phyloP scores from a whole-genome alignment of 2,113 vertebrate genomes.

The Forbesichthys papilliferus region DNA sequence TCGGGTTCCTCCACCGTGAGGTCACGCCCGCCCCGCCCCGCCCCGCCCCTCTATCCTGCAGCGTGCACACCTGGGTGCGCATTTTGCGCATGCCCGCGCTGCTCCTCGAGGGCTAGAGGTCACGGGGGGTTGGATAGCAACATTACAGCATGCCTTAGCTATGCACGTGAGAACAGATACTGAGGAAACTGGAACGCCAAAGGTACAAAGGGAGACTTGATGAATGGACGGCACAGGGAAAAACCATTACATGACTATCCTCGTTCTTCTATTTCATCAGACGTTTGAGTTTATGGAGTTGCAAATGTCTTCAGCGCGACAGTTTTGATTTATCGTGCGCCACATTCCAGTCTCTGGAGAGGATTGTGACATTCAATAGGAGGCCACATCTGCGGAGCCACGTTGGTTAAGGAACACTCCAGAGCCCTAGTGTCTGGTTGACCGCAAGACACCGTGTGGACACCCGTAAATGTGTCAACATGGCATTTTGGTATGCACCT shows the following conservation, averaged over 20 bases:
- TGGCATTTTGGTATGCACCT: constrained; percentile 60
- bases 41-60: constrained; percentile 28
- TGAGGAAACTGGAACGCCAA: constrained; percentile 21
- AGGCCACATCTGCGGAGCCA: constrained; percentile 57
- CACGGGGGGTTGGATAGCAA: constrained; percentile 21
- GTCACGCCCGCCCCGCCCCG: constrained; percentile 40
- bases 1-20: constrained; percentile 45
- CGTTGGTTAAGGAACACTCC: constrained; percentile 37
- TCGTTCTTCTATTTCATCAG: constrained; percentile 7
- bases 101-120: background rate
- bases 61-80: constrained; percentile 9
- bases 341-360: constrained; percentile 24
- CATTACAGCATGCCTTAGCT: constrained; percentile 32
- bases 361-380: constrained; percentile 38
- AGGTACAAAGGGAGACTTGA: background rate
- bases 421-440: constrained; percentile 43
- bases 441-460: constrained; percentile 39
- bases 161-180: constrained; percentile 32
- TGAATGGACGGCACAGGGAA: background rate
- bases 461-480: constrained; percentile 66
- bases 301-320: constrained; percentile 4
- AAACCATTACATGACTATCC: background rate
- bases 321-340: constrained; percentile 28
- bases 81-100: background rate
- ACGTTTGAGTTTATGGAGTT: constrained; percentile 26